Percentiles rank a stretch among this genome's conserved stretches.
Evolutionary conservation across 1,140 invertebrate species (phyloP).

Genomic region (Macrocentrus cingulum): DNA sequence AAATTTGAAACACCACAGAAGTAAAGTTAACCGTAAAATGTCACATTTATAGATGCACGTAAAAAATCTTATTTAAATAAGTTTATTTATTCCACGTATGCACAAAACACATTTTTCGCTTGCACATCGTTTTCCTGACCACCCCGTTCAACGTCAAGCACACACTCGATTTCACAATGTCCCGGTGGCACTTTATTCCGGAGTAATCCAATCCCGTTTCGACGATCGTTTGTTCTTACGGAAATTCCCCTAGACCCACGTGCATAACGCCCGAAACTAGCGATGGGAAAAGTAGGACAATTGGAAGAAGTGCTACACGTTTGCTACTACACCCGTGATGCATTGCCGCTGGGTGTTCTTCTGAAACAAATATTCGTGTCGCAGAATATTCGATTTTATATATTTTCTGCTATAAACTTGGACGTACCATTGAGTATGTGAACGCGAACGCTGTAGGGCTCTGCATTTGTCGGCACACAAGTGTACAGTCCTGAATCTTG

Average conservation of each 20-base stretch:
- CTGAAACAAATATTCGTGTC: constrained; percentile 52
- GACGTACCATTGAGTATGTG: constrained; percentile 81
- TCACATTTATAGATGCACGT: constrained; percentile 2
- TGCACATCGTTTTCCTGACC: background rate
- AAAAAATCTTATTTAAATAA: constrained; percentile 18
- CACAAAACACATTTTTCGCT: background rate
- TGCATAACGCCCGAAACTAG: constrained; percentile 30
- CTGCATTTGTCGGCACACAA: constrained; percentile 79
- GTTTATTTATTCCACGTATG: constrained; percentile 4
- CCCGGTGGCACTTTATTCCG: background rate
- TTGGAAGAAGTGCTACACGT: constrained; percentile 39
- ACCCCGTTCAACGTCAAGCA: background rate
- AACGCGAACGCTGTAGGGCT: constrained; percentile 72
- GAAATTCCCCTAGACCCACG: background rate
- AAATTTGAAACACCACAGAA: no score
- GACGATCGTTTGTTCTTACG: background rate
- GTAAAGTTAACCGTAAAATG: background rate
- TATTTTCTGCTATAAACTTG: background rate
- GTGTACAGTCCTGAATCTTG: constrained; percentile 75
- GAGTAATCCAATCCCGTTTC: constrained; percentile 19
- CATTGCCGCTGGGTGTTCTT: constrained; percentile 61
- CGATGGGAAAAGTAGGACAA: constrained; percentile 38
- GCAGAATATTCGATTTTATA: background rate
- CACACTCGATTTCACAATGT: no score
- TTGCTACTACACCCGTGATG: constrained; percentile 52